A percentile compares a stretch with the other conserved stretches of the same genome.
These are phyloP conservation scores for Latrodectus geometricus DNA, from an alignment of 1,140 invertebrate species.

Conservation along the genomic window DNA sequence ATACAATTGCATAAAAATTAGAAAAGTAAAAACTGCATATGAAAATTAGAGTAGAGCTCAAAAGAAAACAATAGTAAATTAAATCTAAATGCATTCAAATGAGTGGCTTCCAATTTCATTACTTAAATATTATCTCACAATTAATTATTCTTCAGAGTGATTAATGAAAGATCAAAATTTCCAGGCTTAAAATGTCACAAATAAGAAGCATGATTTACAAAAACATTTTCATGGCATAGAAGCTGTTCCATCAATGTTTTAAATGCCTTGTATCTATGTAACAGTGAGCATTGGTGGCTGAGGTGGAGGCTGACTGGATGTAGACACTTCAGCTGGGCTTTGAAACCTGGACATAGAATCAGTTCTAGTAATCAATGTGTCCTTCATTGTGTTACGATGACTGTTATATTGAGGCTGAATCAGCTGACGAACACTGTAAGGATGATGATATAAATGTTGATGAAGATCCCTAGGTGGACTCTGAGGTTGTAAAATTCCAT, in stretches of 20 bases:
- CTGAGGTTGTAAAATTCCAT: constrained; percentile 24
- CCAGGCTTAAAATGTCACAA: no score
- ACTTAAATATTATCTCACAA: no score
- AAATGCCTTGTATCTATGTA: neutral
- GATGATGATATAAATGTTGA: constrained; percentile 50
- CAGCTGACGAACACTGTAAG: constrained; percentile 64
- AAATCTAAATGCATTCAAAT: neutral
- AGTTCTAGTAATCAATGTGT: constrained; percentile 28
- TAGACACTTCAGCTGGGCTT: constrained; percentile 2
- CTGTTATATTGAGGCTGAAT: constrained; percentile 60
- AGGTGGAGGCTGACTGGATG: constrained; percentile 11
- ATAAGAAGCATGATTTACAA: no score
- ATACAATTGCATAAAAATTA: no score
- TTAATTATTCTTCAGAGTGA: no score
- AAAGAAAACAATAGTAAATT: neutral
- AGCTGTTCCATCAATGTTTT: neutral
- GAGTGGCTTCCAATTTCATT: no score
- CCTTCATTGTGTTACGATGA: constrained; percentile 26
- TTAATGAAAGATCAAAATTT: no score
- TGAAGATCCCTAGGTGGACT: neutral
- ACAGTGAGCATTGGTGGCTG: constrained; percentile 45
- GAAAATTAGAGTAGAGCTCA: neutral
- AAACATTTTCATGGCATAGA: no score
- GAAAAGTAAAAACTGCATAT: no score
- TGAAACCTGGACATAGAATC: constrained; percentile 30